These are phyloP conservation scores for Macrostomum lignano DNA, from an alignment of 1,140 invertebrate genomes.

Conservation along the genomic window DNA sequence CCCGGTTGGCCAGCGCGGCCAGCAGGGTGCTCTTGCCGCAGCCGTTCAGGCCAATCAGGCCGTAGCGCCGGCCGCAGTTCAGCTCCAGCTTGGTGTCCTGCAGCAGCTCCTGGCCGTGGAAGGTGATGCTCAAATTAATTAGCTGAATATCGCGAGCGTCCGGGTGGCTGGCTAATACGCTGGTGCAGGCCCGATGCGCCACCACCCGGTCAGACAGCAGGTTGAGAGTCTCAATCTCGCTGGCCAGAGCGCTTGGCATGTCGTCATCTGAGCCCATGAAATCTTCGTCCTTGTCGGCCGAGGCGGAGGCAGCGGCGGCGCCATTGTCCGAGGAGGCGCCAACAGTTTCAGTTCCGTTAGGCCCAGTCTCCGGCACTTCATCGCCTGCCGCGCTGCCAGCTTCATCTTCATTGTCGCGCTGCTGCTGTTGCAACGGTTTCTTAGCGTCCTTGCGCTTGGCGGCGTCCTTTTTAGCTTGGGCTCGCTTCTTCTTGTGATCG, in stretches of 20 bases:
- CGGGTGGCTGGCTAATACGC: conserved; percentile 67
- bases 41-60: conserved; percentile 76
- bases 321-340: no score
- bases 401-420: no score
- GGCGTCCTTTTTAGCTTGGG: not conserved
- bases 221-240: conserved; percentile 3
- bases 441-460: no score
- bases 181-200: conserved; percentile 69
- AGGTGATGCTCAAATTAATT: conserved; percentile 80
- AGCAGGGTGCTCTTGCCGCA: conserved; percentile 80
- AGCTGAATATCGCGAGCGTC: conserved; percentile 83
- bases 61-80: conserved; percentile 80
- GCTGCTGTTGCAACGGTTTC: no score
- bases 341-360: no score
- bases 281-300: conserved; percentile 1
- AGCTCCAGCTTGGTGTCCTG: conserved; percentile 80
- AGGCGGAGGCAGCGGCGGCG: no score
- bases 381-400: no score
- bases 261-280: conserved; percentile 5
- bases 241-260: not conserved
- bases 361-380: no score
- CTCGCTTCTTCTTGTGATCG: not conserved
- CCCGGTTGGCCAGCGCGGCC: conserved; percentile 58
- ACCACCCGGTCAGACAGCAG: conserved; percentile 41
- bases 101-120: conserved; percentile 77